Base-by-base conservation (phyloP, 2,888 invertebrate genomes). In the Oscheius onirici region DNA sequence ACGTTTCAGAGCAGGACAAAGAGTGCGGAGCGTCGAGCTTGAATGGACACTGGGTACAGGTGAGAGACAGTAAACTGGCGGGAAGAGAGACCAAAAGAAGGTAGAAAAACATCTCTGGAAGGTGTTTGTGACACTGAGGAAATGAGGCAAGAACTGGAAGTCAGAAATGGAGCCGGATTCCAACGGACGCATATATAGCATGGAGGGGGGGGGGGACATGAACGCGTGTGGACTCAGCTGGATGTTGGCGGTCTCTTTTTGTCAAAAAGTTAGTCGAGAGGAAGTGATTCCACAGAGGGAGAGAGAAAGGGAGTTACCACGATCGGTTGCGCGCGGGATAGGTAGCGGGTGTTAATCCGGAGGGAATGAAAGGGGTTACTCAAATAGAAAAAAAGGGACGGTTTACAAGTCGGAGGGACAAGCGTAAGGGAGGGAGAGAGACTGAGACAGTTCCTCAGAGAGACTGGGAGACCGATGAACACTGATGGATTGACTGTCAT, bases 11-110 rank as follows among this genome's bases (percentile, higher is more conserved):
- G 49, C 79, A 79, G 0, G 63, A 44, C 0, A 60, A 34, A 26
- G 70, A 67, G 51, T 77, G 60, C 5, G 79, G 77, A 8, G 77
- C 69, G 10, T 71, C 54, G 1, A 72, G 51, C 3, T 44, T 34
- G 61, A 71, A 79, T 13, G 75, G 75, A 51, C 79, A 79, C 15
- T 67, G 63, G n/a, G 79, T 74, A 54, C 79, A 79, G 20, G 49
- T 74, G 24, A 79, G 46, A 0, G 72, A 58, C 60, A 60, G 17
- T 61, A 77, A 73, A 20, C 69, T 71, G 69, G 69, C 22, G 3
- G 65, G 61, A 22, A 60, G 26, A 17, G 26, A 43, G n/a, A 69
- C 40, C 0, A 70, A 17, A 6, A 66, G 46, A 13, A 46, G 10
- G n/a, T 20, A 17, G n/a, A 54, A 41, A 20, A 26, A 54, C 63